A percentile compares a stretch with the other conserved stretches of the same genome.
Evolutionary conservation across 2,113 vertebrate genomes (phyloP).

Genomic region (Neolamprologus brichardi): DNA sequence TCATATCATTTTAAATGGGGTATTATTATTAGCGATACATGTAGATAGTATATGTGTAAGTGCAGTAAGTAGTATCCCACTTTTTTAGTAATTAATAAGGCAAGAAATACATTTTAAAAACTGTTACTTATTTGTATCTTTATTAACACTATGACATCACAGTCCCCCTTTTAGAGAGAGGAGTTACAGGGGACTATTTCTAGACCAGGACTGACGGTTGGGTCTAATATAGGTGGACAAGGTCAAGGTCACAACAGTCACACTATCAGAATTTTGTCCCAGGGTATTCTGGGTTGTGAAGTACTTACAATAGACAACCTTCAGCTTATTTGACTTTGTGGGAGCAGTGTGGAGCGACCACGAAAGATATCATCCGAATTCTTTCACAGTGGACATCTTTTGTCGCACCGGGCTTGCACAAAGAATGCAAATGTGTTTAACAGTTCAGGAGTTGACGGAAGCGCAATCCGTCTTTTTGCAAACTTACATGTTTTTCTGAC

Average conservation of each 20-base stretch:
- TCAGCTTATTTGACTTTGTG: neutral
- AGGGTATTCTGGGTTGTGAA: neutral
- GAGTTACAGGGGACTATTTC: neutral
- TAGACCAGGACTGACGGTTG: neutral
- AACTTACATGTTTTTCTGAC: neutral
- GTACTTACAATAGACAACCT: neutral
- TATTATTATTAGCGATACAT: neutral
- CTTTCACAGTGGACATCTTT: neutral
- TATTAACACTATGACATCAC: neutral
- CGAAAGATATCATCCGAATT: neutral
- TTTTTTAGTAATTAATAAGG: neutral
- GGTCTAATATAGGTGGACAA: neutral
- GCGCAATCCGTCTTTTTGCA: neutral
- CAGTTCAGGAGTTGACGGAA: neutral
- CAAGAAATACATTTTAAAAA: neutral
- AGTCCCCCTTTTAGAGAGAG: neutral
- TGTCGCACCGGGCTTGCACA: neutral
- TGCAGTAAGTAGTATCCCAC: neutral
- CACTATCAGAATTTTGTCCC: neutral
- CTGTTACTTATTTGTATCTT: neutral
- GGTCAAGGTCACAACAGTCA: neutral
- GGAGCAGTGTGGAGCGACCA: neutral
- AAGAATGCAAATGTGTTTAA: neutral
- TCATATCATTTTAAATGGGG: neutral
- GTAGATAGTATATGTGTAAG: neutral